Evolutionary conservation across 2,113 vertebrate species (phyloP), one percentile per base, ranked within the genome.

Genomic region (Puffinus mauretanicus): DNA sequence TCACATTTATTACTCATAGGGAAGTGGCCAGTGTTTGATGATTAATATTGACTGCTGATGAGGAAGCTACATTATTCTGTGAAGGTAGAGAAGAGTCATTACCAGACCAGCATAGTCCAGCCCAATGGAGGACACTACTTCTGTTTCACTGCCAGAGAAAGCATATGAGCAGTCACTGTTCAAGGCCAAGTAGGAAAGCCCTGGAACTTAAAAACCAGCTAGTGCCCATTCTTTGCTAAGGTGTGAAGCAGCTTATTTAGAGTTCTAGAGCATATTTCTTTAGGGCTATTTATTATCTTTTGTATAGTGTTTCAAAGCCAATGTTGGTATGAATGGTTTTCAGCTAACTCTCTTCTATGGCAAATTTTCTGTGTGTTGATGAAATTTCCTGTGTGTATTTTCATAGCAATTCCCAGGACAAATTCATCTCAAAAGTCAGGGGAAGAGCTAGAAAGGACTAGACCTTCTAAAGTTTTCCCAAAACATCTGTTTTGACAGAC

Each of bases 11-110:
- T 84, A 26, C 9, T 64, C 14, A 30, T 6, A 61, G 10, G 42
- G 15, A 58, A 73, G 44, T 19, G 13, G 10, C 6, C 49, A 57
- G 13, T 36, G 20, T 73, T 78, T 81, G 38, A 47, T 65, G 20
- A 46, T 46, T 51, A 85, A 40, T 36, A 44, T 12, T 58, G 40
- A 3, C 38, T 67, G 46, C 24, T 77, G 52, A 36, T 64, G 52
- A 64, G 38, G n/a, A 80, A 67, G 21, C 0, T 3, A 27, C 2
- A 1, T 15, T 12, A 24, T 70, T 57, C 22, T 8, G 4, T 38
- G 24, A 38, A 70, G 22, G 29, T 0, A 78, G 29, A 77, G 26
- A 64, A 83, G 16, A 67, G 34, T 10, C 26, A 22, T 58, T 44
- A 52, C 11, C 26, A 73, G 36, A 60, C 5, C 44, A 64, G 15